Base-by-base conservation (phyloP, 2,113 vertebrate species). In the Melanostigma gelatinosum region DNA sequence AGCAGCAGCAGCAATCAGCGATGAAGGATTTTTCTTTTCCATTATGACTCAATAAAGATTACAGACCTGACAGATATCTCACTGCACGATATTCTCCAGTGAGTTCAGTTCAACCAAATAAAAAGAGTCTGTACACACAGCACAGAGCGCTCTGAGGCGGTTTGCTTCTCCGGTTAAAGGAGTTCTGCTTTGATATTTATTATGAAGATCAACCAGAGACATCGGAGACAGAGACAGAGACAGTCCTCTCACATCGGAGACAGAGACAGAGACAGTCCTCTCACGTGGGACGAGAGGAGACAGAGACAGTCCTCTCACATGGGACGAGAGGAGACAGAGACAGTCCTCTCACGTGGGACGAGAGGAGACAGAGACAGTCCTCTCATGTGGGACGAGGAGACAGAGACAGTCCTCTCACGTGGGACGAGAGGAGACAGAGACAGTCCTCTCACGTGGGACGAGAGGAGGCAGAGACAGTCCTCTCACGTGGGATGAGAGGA, bases 21-120 rank as follows among this genome's bases (percentile, higher is more conserved):
- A n/a, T 72, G 67, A 77, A 79, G 75, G 79, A 72, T 80, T 77
- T 77, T 55, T 82, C 29, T 24, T 9, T 22, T 61, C 34, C 13
- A 61, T 69, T 80, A 69, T 29, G 82, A 79, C 87, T 88, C 75
- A 71, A 83, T 88, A 84, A 83, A 85, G 80, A 85, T 85, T 69
- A 73, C n/a, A 20, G 63, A 72, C 40, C 32, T 50, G 75, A 84
- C 68, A 77, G 84, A 83, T 77, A 77, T 63, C 70, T 75, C 50
- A 3, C 42, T 36, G 70, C 40, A 27, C 3, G 1, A 78, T 74
- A n/a, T 77, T 89, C 68, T 79, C 44, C 46, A 79, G 48, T 60
- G 61, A 83, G 67, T 75, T 76, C 1, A 4, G 6, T 27, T 63
- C 15, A 9, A 13, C 24, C 13, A n/a, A 22, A 52, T 54, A 32